Conservation (phyloP, 2,113 vertebrate species). For the Arvicanthis niloticus region DNA sequence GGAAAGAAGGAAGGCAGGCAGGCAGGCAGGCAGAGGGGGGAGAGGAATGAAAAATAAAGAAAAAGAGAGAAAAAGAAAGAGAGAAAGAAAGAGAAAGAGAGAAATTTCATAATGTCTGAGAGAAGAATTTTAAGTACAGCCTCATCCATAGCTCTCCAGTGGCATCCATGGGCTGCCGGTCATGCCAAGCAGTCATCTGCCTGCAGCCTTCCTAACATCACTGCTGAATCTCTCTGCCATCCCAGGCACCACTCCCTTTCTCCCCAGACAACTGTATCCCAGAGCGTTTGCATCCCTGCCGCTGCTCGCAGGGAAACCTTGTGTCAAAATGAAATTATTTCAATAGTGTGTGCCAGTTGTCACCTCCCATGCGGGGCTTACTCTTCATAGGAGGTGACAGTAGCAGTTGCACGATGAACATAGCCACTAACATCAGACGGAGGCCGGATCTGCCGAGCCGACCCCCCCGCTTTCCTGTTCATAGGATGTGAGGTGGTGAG, state of each 20-base stretch:
- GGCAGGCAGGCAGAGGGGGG: too few species aligned
- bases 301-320: neutral
- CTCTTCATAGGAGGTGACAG: neutral
- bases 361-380: neutral
- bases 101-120: neutral
- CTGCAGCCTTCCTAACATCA: neutral
- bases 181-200: neutral
- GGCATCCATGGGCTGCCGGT: neutral
- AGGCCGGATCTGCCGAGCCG: neutral
- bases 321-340: neutral
- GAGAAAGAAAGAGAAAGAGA: neutral
- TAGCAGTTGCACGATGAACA: neutral
- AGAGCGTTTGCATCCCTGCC: neutral
- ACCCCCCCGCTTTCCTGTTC: constrained; percentile 40
- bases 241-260: neutral
- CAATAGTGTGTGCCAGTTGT: neutral
- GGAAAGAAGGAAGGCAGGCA: too few species aligned
- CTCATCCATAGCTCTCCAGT: neutral
- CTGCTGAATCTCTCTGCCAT: neutral
- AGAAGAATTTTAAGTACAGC: too few species aligned
- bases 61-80: too few species aligned
- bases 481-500: constrained; percentile 54
- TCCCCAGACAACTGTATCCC: neutral
- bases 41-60: too few species aligned
- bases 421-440: neutral